A percentile compares a stretch with the other conserved stretches of the same genome.
These are phyloP conservation scores for Dynastes hyllus DNA, from an alignment of 2,888 invertebrate genomes.

Conservation along the genomic window DNA sequence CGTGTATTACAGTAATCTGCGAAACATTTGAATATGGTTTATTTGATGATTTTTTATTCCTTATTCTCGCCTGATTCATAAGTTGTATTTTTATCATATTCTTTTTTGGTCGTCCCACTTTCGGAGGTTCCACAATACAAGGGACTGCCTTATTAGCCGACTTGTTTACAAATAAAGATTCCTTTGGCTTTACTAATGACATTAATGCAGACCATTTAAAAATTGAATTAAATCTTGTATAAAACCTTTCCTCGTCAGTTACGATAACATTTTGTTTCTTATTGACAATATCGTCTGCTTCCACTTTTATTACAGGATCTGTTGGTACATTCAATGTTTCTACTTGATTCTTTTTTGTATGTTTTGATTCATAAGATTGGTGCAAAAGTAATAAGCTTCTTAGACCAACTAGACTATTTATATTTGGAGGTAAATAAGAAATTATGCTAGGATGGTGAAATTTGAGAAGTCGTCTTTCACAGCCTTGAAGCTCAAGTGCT, in stretches of 20 bases:
- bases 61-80: slow-evolving; percentile 52
- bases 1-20: neutral
- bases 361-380: slow-evolving; percentile 53
- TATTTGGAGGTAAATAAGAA: slow-evolving; percentile 58
- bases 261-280: neutral
- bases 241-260: slow-evolving; percentile 48
- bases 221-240: slow-evolving; percentile 49
- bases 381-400: slow-evolving; percentile 59
- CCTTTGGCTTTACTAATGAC: slow-evolving; percentile 47
- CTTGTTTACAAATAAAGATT: slow-evolving; percentile 29
- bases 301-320: neutral
- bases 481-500: neutral
- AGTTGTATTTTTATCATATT: slow-evolving; percentile 49
- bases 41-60: slow-evolving; percentile 19
- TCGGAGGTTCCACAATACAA: neutral
- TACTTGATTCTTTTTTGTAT: slow-evolving; percentile 10
- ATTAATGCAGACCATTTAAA: slow-evolving; percentile 57
- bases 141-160: neutral
- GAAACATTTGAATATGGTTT: neutral
- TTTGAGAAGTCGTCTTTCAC: neutral
- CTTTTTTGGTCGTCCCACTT: slow-evolving; percentile 53
- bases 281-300: neutral
- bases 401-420: slow-evolving; percentile 58
- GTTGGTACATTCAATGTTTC: neutral
- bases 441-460: neutral